Conservation (phyloP, 2,888 invertebrate species). For the Cylindroiulus punctatus region DNA sequence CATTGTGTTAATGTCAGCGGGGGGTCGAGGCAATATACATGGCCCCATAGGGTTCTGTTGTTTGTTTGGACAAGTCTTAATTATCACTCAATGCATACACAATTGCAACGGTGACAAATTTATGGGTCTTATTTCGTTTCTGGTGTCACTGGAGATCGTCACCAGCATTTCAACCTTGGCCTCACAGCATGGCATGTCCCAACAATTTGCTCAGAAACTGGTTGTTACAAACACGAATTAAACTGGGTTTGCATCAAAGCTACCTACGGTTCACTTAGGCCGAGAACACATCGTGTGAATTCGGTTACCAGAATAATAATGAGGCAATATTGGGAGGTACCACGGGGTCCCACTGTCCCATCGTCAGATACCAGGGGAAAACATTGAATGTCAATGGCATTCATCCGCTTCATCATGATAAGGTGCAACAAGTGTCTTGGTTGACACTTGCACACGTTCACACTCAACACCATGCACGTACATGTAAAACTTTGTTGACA, state of each 20-base stretch:
- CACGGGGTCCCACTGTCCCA: background rate
- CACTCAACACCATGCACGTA: too few species aligned
- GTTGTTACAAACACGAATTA: background rate
- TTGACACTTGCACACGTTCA: background rate
- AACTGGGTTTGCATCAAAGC: slow-evolving; percentile 3
- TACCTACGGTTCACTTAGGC: background rate
- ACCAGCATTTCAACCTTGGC: slow-evolving; percentile 5
- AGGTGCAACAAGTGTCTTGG: background rate
- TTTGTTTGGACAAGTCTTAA: slow-evolving; percentile 47
- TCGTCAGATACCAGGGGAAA: background rate
- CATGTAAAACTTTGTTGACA: too few species aligned
- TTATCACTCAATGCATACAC: slow-evolving; percentile 46
- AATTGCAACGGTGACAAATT: slow-evolving; percentile 48
- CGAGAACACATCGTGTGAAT: slow-evolving; percentile 8
- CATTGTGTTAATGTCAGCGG: slow-evolving; percentile 34
- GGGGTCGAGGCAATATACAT: slow-evolving; percentile 20
- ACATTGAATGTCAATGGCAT: background rate
- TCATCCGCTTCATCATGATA: background rate
- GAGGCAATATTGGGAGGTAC: background rate
- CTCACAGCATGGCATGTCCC: slow-evolving; percentile 18
- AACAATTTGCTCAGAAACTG: slow-evolving; percentile 18
- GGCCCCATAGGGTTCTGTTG: slow-evolving; percentile 45
- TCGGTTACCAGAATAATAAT: background rate
- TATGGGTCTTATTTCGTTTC: slow-evolving; percentile 37
- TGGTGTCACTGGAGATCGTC: background rate